Conservation (phyloP, 1,140 invertebrate genomes). For the Calliphora vicina region DNA sequence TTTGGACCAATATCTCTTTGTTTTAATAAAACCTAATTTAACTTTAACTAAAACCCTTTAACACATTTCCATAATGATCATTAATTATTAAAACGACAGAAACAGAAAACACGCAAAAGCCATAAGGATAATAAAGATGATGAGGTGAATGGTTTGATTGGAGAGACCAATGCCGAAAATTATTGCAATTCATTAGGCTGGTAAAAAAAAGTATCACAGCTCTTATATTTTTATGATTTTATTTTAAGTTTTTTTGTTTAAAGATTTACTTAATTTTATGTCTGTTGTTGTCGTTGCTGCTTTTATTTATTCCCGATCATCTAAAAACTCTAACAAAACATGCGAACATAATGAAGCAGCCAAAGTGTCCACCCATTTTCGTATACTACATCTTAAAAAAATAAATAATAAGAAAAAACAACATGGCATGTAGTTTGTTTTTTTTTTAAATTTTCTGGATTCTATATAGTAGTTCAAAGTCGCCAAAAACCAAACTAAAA, state of each 20-base stretch:
- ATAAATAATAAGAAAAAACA: background rate
- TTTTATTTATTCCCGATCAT: background rate
- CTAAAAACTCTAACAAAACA: constrained; percentile 27
- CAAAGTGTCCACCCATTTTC: constrained; percentile 33
- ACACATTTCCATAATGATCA: background rate
- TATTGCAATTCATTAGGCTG: constrained; percentile 28
- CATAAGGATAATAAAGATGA: background rate
- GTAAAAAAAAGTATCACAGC: background rate
- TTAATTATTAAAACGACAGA: background rate
- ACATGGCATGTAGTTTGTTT: background rate
- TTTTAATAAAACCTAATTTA: no score
- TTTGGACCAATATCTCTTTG: no score
- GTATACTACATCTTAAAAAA: background rate
- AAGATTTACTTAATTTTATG: background rate
- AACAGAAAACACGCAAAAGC: constrained; percentile 5
- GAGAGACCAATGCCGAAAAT: constrained; percentile 24
- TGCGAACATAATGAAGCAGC: constrained; percentile 34
- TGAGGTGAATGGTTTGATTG: background rate
- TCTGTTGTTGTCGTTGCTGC: background rate
- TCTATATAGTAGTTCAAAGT: constrained; percentile 13
- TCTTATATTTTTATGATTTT: constrained; percentile 27
- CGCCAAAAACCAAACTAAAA: constrained; percentile 20
- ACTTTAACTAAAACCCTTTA: background rate
- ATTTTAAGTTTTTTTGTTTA: background rate
- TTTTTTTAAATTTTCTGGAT: no score